Conservation (phyloP, 2,888 invertebrate genomes). For the Xylota sylvarum region DNA sequence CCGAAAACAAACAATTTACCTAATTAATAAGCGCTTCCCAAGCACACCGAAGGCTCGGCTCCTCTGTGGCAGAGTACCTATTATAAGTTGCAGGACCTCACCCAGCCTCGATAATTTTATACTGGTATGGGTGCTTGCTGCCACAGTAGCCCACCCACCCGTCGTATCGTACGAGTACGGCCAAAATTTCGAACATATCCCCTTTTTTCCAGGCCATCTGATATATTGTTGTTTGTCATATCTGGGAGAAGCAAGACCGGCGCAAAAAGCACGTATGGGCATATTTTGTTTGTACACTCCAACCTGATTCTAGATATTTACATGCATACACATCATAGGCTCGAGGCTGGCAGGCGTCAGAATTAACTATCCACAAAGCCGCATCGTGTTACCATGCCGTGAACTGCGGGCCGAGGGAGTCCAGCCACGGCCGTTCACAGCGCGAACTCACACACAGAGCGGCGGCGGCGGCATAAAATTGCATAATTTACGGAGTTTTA, state of each 20-base stretch:
- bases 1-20: slow-evolving; percentile 69
- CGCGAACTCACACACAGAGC: slow-evolving; percentile 4
- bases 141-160: background rate
- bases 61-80: background rate
- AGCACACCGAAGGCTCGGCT: slow-evolving; percentile 9
- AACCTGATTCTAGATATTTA: slow-evolving; percentile 66
- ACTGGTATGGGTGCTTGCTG: too few relatives aligned
- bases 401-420: slow-evolving; percentile 4
- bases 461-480: slow-evolving; percentile 64
- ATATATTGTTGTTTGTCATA: slow-evolving; percentile 70
- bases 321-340: slow-evolving; percentile 40
- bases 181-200: slow-evolving; percentile 54
- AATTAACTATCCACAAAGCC: slow-evolving; percentile 72
- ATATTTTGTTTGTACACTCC: slow-evolving; percentile 56
- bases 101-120: slow-evolving; percentile 56
- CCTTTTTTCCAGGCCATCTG: slow-evolving; percentile 70
- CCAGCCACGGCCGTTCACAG: background rate
- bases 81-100: slow-evolving; percentile 45
- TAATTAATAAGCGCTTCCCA: slow-evolving; percentile 68
- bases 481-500: slow-evolving; percentile 76
- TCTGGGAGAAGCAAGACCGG: slow-evolving; percentile 46
- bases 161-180: slow-evolving; percentile 30
- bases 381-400: slow-evolving; percentile 51
- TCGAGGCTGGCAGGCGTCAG: slow-evolving; percentile 70
- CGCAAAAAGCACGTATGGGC: slow-evolving; percentile 56